These are phyloP conservation scores for Plectus sambesii DNA, from an alignment of 1,140 invertebrate genomes.

Conservation along the genomic window DNA sequence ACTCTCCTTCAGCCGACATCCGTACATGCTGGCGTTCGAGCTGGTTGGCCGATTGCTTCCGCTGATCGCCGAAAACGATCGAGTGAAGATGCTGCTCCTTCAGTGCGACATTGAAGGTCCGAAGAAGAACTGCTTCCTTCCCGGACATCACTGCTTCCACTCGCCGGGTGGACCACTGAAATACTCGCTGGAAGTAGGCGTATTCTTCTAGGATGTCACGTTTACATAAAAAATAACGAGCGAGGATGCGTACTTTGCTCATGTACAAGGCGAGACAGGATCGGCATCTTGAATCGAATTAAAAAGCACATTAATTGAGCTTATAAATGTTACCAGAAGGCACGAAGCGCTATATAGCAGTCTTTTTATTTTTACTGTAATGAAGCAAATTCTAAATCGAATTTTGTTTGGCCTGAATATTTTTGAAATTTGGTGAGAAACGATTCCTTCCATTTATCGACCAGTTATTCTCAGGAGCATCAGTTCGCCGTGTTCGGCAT, in stretches of 20 bases:
- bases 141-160: conserved; percentile 84
- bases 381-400: neutral
- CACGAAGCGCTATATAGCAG: too few relatives aligned
- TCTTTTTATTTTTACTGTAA: too few relatives aligned
- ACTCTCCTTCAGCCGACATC: conserved; percentile 66
- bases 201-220: too few relatives aligned
- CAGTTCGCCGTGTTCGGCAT: conserved; percentile 94
- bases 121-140: conserved; percentile 73
- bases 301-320: too few relatives aligned
- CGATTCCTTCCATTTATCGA: conserved; percentile 9
- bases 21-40: conserved; percentile 89
- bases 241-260: too few relatives aligned
- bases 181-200: conserved; percentile 83
- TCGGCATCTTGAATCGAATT: too few relatives aligned
- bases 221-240: too few relatives aligned
- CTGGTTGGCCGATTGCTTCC: conserved; percentile 80
- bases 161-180: conserved; percentile 93
- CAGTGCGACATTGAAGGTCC: conserved; percentile 74
- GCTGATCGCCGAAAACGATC: conserved; percentile 69
- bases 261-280: too few relatives aligned
- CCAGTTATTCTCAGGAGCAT: conserved; percentile 51
- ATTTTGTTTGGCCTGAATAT: conserved; percentile 12
- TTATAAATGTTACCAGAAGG: too few relatives aligned
- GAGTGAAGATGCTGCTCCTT: conserved; percentile 69
- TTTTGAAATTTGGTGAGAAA: conserved; percentile 18